Evolutionary conservation across 92 coral and sea anemone genomes (phyloP).

Genomic region (Diadumene lineata): DNA sequence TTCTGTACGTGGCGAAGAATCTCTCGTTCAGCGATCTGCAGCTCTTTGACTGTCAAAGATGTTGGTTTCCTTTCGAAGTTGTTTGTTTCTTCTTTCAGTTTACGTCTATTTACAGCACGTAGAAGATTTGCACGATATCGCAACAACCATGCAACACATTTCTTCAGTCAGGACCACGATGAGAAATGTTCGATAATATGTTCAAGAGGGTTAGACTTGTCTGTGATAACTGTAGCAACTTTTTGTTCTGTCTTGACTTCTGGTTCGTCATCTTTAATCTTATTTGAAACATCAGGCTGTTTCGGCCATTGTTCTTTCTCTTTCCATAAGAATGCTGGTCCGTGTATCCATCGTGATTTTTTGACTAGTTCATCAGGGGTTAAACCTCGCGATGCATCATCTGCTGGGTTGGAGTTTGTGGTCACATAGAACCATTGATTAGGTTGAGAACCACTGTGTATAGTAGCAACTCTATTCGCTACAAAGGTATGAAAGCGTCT

Average conservation of each 20-base stretch:
- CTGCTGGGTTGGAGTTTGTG: conserved; percentile 17
- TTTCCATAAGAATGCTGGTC: conserved; percentile 31
- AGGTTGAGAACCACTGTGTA: not conserved
- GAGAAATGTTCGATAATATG: conserved; percentile 44
- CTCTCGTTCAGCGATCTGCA: conserved; percentile 41
- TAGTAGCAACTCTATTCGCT: conserved; percentile 19
- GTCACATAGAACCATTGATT: conserved; percentile 24
- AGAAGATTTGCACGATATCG: conserved; percentile 49
- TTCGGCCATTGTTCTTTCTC: conserved; percentile 28
- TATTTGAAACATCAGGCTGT: not conserved
- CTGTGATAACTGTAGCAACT: not conserved
- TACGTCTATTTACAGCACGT: conserved; percentile 28
- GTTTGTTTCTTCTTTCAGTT: conserved; percentile 8
- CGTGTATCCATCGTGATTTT: conserved; percentile 8
- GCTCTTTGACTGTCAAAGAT: conserved; percentile 46
- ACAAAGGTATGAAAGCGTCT: conserved; percentile 38
- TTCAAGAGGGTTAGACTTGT: conserved; percentile 2
- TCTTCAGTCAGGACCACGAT: conserved; percentile 49
- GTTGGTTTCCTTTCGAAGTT: conserved; percentile 7
- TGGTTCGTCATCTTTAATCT: conserved; percentile 18
- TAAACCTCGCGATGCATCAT: conserved; percentile 36
- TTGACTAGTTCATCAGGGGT: not conserved
- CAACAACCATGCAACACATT: conserved; percentile 45
- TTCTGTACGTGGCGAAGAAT: conserved; percentile 40
- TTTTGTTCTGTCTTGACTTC: conserved; percentile 21